Evolutionary conservation across 92 coral and sea anemone genomes (phyloP), one percentile per base, ranked within the genome.

Genomic region (Siderastrea radians): DNA sequence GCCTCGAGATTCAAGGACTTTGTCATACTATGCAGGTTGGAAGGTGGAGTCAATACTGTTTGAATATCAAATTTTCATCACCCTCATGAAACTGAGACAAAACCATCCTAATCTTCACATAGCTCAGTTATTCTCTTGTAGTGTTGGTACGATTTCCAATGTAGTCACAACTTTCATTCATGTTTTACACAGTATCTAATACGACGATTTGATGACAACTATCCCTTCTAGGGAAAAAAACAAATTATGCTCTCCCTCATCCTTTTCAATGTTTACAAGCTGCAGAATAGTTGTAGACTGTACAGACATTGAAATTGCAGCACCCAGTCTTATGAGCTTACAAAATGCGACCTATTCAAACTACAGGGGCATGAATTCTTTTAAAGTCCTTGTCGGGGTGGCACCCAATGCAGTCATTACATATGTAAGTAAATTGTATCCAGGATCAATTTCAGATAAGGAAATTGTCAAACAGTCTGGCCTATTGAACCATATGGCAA

Each of bases 161-260:
- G 45, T 83, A 50, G 62, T 83, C 9, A 48, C 48, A 7, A 83
- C 87, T 46, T 70, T 83, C 52, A 54, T 83, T 12, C 87, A 83
- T 52, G 87, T 83, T 7, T 63, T 83, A 47, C 77, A 83, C 65
- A 47, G 6, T 13, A 15, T 83, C 62, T 54, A 71, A 45, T 83
- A 57, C 59, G 75, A 86, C 12, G 84, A 86, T 79, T 51, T 61
- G n/a, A 87, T 90, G 94, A 70, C 81, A 71, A n/a, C 75, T n/a
- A 66, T 93, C 52, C 96, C 94, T 11, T 91, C 96, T 4, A 82
- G 91, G 50, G 87, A 81, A 8, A 93, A 93, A 49, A 87, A 90
- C 75, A 78, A 58, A 73, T 26, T 55, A 15, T 78, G 86, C 61
- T 49, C 83, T 54, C 90, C 93, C 11, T 76, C 88, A 11, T 93